Percentiles rank a stretch among this genome's conserved stretches.
phyloP scores from a whole-genome alignment of 2,888 invertebrate genomes.

The Elaeidobius kamerunicus region DNA sequence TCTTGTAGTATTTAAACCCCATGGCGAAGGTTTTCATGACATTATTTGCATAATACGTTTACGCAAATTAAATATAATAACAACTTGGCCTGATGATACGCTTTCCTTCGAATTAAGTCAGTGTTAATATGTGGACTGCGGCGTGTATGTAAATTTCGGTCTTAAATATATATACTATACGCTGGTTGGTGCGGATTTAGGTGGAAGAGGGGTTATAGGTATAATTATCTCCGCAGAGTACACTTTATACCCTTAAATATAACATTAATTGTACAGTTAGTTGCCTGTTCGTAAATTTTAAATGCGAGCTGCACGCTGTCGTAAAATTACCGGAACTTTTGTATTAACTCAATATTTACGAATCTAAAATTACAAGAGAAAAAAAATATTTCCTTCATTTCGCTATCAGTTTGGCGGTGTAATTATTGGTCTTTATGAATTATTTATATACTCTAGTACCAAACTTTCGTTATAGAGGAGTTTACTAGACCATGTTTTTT shows the following conservation, averaged over 20 bases:
- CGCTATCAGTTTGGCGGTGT: too few relatives aligned
- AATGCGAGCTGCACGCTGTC: neutral
- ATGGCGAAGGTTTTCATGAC: constrained; percentile 22
- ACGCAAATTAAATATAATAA: constrained; percentile 38
- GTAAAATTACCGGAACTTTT: too few relatives aligned
- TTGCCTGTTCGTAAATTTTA: constrained; percentile 1
- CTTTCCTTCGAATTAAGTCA: constrained; percentile 38
- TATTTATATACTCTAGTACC: too few relatives aligned
- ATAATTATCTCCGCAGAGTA: constrained; percentile 21
- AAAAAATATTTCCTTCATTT: too few relatives aligned
- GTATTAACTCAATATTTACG: too few relatives aligned
- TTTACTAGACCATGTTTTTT: too few relatives aligned
- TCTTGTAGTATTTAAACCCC: constrained; percentile 13
- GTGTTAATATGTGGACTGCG: constrained; percentile 41
- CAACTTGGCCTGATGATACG: constrained; percentile 40
- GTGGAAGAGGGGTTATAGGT: constrained; percentile 18
- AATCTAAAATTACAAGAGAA: too few relatives aligned
- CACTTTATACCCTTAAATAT: constrained; percentile 19
- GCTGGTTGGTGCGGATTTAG: constrained; percentile 31
- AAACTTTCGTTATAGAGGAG: too few relatives aligned
- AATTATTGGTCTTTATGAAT: too few relatives aligned
- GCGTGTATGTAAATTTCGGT: constrained; percentile 39
- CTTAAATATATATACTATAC: constrained; percentile 33
- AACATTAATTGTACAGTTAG: neutral
- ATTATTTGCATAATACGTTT: constrained; percentile 33